Base-by-base conservation (phyloP, 1,140 invertebrate genomes). In the Diprion similis region DNA sequence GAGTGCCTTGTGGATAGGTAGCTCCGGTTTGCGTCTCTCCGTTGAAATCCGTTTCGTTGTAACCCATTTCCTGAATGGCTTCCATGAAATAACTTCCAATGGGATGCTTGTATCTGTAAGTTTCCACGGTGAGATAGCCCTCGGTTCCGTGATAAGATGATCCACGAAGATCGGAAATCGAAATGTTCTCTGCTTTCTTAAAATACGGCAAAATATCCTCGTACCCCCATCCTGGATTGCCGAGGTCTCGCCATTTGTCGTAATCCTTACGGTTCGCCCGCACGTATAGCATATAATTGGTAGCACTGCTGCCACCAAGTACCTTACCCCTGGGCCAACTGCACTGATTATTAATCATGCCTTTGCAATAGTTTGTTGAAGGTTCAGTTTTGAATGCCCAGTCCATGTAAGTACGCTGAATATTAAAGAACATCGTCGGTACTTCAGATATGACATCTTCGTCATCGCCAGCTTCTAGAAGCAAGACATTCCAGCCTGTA, bases 131-230 rank as follows among this genome's bases (percentile, higher is more conserved):
- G 18, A 95, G 80, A 1, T 92, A 89, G 0, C 94, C 94, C 0
- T 93, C 93, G 6, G 90, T 89, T 0, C 89, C 89, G 84, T 95
- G 94, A 80, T 91, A 94, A 13, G 91, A 91, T 8, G 85, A 81
- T 76, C 93, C 93, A 81, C 93, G 90, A 1, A 84, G 84, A 17
- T 92, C 90, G 8, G 92, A 87, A 80, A 94, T 91, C 75, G 91
- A 89, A 81, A 94, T 94, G 79, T 94, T 92, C 81, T 95, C 94
- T 0, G 92, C 92, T 83, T 95, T 95, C 24, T 93, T 86, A 85
- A 96, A 96, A 85, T 95, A 95, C 0, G 94, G 94, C 46, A 95
- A 86, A 0, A 95, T 92, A 9, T 95, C 94, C 15, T 94, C 91
- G 83, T 94, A 97, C 45, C 92, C 87, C 92, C 91, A 92, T 6